A percentile compares a stretch with the other conserved stretches of the same genome.
Evolutionary conservation across 2,113 vertebrate species (phyloP).

Genomic region (Onychostoma macrolepis): DNA sequence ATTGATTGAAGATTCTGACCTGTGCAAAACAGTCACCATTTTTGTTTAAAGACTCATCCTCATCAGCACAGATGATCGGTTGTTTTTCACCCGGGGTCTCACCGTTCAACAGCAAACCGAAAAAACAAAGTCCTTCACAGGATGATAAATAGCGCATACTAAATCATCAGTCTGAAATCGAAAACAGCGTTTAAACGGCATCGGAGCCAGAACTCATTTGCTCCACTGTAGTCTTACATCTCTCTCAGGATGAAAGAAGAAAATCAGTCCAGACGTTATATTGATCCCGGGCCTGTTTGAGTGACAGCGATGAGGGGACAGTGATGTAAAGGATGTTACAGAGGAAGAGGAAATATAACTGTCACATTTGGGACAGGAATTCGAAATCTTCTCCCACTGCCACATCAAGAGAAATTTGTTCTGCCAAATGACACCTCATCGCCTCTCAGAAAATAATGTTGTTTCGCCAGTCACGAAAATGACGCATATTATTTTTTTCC

Average conservation of each 20-base stretch:
- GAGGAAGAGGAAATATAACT: slow-evolving; percentile 21
- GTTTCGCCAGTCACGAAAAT: slow-evolving; percentile 19
- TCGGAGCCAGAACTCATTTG: slow-evolving; percentile 62
- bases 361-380: slow-evolving; percentile 27
- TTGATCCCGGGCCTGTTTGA: slow-evolving; percentile 64
- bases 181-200: slow-evolving; percentile 58
- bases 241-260: slow-evolving; percentile 47
- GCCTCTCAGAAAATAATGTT: background rate
- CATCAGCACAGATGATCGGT: slow-evolving; percentile 7
- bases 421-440: background rate
- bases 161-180: slow-evolving; percentile 63
- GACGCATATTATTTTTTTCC: background rate
- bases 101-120: background rate
- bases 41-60: background rate
- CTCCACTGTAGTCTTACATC: slow-evolving; percentile 18
- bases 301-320: slow-evolving; percentile 64
- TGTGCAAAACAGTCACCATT: background rate
- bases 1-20: background rate
- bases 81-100: background rate
- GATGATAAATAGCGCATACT: slow-evolving; percentile 50
- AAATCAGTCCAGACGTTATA: slow-evolving; percentile 69
- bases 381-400: background rate
- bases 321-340: slow-evolving; percentile 36
- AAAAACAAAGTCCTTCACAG: slow-evolving; percentile 34
- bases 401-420: slow-evolving; percentile 31